Evolutionary conservation across 2,113 vertebrate genomes (phyloP).

Genomic region (Podarcis cretensis): DNA sequence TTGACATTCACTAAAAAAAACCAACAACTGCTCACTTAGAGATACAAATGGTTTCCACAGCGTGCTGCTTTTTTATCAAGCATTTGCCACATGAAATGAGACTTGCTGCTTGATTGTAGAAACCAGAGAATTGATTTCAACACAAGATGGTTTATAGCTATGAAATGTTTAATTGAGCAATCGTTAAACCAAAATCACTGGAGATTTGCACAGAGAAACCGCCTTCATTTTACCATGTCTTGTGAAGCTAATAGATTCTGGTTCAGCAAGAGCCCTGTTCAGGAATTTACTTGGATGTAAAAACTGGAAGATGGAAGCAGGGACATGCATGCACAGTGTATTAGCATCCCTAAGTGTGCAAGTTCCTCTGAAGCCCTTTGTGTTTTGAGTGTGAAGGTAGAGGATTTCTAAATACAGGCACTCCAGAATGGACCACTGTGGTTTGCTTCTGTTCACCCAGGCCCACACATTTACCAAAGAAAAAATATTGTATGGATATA

Average conservation of each 20-base stretch:
- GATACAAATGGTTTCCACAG: constrained; percentile 27
- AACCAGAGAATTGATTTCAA: neutral
- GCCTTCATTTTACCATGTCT: neutral
- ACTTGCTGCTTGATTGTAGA: neutral
- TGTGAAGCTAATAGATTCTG: neutral
- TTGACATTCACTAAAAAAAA: constrained; percentile 26
- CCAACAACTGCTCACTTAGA: constrained; percentile 29
- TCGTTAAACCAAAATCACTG: neutral
- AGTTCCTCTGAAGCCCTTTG: neutral
- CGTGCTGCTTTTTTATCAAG: constrained; percentile 38
- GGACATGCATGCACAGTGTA: neutral
- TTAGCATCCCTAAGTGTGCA: neutral
- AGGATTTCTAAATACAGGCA: too few relatives aligned
- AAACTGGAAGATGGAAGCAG: neutral
- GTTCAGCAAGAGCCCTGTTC: neutral
- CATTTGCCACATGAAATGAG: neutral
- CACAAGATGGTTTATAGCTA: neutral
- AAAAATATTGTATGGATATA: too few relatives aligned
- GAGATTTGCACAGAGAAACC: neutral
- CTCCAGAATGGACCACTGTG: too few relatives aligned
- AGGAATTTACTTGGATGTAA: neutral
- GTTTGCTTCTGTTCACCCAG: too few relatives aligned
- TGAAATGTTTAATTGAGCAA: neutral
- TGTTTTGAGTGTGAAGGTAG: too few relatives aligned
- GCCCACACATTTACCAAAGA: too few relatives aligned